A percentile compares a stretch with the other conserved stretches of the same genome.
phyloP scores from a whole-genome alignment of 2,113 vertebrate species.

The Micronycteris hirsuta region DNA sequence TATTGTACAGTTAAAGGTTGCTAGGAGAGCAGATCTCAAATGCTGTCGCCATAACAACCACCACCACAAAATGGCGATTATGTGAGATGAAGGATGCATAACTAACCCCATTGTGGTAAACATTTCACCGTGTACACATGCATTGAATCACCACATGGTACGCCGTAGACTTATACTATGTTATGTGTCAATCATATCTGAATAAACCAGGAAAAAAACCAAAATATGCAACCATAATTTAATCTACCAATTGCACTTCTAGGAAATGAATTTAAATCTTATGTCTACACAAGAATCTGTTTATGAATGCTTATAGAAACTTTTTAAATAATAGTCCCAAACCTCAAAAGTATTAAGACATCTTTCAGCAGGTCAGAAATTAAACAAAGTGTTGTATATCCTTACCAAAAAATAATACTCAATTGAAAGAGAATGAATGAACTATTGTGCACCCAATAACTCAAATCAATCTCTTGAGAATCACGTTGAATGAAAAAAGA shows the following conservation, averaged over 20 bases:
- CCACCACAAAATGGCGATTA: neutral
- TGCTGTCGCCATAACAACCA: neutral
- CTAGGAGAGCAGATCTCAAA: neutral
- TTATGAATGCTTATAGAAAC: neutral
- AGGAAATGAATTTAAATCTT: neutral
- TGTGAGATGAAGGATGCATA: neutral
- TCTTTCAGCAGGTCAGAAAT: neutral
- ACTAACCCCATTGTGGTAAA: neutral
- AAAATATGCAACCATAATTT: neutral
- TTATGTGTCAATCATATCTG: neutral
- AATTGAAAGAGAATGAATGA: neutral
- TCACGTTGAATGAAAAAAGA: neutral
- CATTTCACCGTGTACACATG: neutral
- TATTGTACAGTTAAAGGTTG: neutral
- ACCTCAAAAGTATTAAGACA: neutral
- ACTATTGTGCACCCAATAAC: neutral
- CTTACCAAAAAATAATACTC: neutral
- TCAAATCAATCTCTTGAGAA: neutral
- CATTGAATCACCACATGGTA: neutral
- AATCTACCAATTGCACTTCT: neutral
- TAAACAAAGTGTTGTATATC: neutral
- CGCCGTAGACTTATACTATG: neutral
- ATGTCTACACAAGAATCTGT: neutral
- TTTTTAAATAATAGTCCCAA: neutral
- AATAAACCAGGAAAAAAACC: neutral